Percentiles rank a stretch among this genome's conserved stretches.
Evolutionary conservation across 2,113 vertebrate genomes (phyloP).

Genomic region (Mobula birostris): DNA sequence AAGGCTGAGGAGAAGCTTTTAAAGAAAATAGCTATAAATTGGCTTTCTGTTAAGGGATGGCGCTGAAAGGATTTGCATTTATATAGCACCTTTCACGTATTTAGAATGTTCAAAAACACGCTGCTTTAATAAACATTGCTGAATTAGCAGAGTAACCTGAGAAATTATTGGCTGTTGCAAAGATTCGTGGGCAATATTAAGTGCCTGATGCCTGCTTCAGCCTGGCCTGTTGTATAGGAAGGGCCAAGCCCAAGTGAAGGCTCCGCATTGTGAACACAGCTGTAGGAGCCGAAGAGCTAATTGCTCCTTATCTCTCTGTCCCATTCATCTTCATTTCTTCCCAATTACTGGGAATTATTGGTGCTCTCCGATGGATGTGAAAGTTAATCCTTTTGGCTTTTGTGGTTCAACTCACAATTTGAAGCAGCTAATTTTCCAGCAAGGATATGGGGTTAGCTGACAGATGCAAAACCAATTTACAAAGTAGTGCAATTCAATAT

Average conservation of each 20-base stretch:
- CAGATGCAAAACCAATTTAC: not conserved
- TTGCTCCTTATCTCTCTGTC: constrained; percentile 99
- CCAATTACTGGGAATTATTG: constrained; percentile 99
- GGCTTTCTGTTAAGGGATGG: constrained; percentile 54
- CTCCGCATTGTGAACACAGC: constrained; percentile 97
- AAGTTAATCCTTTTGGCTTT: constrained; percentile 89
- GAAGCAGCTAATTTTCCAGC: constrained; percentile 86
- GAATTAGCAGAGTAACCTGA: constrained; percentile 57
- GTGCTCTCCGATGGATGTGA: constrained; percentile 99
- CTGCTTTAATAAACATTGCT: constrained; percentile 73
- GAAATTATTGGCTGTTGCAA: constrained; percentile 40
- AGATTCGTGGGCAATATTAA: constrained; percentile 61
- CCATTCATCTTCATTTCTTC: constrained; percentile 99
- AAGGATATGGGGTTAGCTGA: not conserved
- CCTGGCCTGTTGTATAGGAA: constrained; percentile 73
- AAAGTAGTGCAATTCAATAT: not conserved
- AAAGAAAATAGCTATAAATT: constrained; percentile 65
- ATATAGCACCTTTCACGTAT: no score
- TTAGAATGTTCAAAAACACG: no score
- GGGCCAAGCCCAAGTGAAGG: constrained; percentile 91
- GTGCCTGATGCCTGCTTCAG: constrained; percentile 70
- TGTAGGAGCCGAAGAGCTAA: constrained; percentile 99
- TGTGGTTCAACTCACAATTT: constrained; percentile 98
- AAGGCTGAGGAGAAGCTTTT: constrained; percentile 50
- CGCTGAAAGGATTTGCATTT: constrained; percentile 49